Evolutionary conservation across 2,888 invertebrate species (phyloP), one percentile per base, ranked within the genome.

Genomic region (Corbicula japonica): DNA sequence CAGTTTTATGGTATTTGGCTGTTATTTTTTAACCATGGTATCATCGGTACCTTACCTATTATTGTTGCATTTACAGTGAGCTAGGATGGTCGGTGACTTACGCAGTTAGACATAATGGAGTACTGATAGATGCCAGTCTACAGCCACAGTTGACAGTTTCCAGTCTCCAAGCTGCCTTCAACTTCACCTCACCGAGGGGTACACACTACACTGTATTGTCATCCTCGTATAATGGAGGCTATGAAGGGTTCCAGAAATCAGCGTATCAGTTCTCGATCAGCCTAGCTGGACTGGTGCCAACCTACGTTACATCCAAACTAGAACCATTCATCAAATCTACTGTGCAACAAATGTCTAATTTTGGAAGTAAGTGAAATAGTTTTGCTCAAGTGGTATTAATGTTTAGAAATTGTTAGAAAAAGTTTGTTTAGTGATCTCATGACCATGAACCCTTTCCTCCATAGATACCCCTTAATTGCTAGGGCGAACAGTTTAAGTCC

Each of bases 171-270:
- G 32, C 48, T 6, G 38, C 48, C 4, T 52, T 86, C 10, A 73
- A 76, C 50, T 80, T 86, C 48, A 74, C 72, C 0, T 70, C 80
- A 56, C 74, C 82, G 21, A 63, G 76, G 18, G 41, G 80, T n/a
- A 65, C 56, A 44, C 46, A 50, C 18, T 85, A 85, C 66, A 48
- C 5, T 4, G 75, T 75, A 0, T 18, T 23, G 5, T 46, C 50
- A 4, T 76, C 80, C 0, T 54, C 68, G 10, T 61, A 52, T 28
- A 61, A 66, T 30, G 79, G 79, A 38, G 54, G 56, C 35, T 71
- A 72, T 54, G 32, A 28, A 32, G 69, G 68, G 8, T 82, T 63
- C 72, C 41, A 54, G 48, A 78, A 70, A 35, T 76, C 62, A 12
- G 28, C 26, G 12, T 76, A 83, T 54, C 76, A 73, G 70, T 83